Conservation (phyloP, 2,888 invertebrate genomes). For the Ypsolopha scabrella region DNA sequence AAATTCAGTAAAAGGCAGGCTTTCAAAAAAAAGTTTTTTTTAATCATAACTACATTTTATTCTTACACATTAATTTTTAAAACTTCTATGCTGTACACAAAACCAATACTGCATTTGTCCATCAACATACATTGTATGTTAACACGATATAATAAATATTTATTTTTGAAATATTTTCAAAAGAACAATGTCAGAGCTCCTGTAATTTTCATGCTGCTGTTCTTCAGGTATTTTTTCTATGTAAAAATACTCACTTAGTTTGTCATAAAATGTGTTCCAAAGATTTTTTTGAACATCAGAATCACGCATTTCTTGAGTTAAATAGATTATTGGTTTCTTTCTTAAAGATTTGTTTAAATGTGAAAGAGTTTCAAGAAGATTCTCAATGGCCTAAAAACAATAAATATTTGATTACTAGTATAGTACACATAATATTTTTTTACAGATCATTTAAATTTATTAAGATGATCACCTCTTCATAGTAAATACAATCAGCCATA, state of each 20-base stretch:
- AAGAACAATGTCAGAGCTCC: constrained; percentile 73
- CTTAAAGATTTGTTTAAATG: constrained; percentile 43
- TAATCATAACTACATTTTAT: too few relatives aligned
- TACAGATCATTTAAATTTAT: neutral
- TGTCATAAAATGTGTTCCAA: constrained; percentile 49
- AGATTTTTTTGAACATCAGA: constrained; percentile 60
- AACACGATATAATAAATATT: neutral
- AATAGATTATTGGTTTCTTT: constrained; percentile 66
- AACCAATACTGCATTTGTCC: too few relatives aligned
- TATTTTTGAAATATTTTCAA: constrained; percentile 52
- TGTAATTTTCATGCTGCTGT: constrained; percentile 72
- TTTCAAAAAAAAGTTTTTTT: too few relatives aligned
- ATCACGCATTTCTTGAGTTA: constrained; percentile 78
- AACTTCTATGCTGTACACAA: too few relatives aligned
- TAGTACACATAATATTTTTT: neutral
- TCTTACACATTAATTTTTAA: too few relatives aligned
- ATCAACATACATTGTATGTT: too few relatives aligned
- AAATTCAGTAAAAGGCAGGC: too few relatives aligned
- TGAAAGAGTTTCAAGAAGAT: constrained; percentile 71
- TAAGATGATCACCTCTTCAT: constrained; percentile 60
- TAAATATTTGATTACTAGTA: neutral
- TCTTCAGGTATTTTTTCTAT: constrained; percentile 64
- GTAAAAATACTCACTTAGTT: constrained; percentile 33
- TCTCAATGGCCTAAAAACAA: constrained; percentile 66
- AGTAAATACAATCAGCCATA: constrained; percentile 73